These are phyloP conservation scores for Drosophila barbarae DNA, from an alignment of 2,888 invertebrate species.

Conservation along the genomic window DNA sequence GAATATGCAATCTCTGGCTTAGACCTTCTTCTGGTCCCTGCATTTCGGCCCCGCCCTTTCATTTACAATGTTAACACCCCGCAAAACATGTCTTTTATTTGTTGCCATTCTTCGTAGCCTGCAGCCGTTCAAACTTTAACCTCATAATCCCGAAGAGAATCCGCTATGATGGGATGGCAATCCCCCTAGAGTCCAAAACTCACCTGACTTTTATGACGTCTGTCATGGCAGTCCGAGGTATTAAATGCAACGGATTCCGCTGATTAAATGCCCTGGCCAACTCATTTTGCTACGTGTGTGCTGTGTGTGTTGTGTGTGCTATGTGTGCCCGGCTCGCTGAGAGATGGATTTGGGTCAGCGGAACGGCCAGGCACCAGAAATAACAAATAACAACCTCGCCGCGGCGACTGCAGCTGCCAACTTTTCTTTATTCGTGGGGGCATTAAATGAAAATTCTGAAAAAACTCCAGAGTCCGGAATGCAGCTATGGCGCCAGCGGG, in stretches of 20 bases:
- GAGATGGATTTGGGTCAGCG: constrained; percentile 47
- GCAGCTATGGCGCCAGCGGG: constrained; percentile 28
- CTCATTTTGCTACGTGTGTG: constrained; percentile 35
- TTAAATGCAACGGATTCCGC: constrained; percentile 38
- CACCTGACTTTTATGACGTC: constrained; percentile 30
- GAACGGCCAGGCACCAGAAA: constrained; percentile 22
- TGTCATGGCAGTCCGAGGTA: constrained; percentile 23
- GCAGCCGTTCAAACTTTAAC: constrained; percentile 22
- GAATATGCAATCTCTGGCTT: constrained; percentile 35
- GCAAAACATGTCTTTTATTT: constrained; percentile 16
- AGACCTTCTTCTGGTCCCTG: constrained; percentile 8
- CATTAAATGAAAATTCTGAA: constrained; percentile 41
- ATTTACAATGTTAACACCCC: constrained; percentile 36
- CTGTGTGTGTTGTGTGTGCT: constrained; percentile 39
- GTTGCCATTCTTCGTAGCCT: constrained; percentile 14
- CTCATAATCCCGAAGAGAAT: constrained; percentile 20
- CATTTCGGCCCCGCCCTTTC: constrained; percentile 16
- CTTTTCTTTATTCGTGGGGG: constrained; percentile 40
- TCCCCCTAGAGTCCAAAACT: neutral
- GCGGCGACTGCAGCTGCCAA: constrained; percentile 34
- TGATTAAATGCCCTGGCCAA: constrained; percentile 45
- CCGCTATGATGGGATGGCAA: constrained; percentile 11
- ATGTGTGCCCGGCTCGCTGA: constrained; percentile 31
- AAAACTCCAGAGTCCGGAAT: constrained; percentile 24
- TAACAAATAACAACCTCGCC: constrained; percentile 4